Evolutionary conservation across 2,113 vertebrate species (phyloP), one percentile per base, ranked within the genome.

Genomic region (Galbula dea): DNA sequence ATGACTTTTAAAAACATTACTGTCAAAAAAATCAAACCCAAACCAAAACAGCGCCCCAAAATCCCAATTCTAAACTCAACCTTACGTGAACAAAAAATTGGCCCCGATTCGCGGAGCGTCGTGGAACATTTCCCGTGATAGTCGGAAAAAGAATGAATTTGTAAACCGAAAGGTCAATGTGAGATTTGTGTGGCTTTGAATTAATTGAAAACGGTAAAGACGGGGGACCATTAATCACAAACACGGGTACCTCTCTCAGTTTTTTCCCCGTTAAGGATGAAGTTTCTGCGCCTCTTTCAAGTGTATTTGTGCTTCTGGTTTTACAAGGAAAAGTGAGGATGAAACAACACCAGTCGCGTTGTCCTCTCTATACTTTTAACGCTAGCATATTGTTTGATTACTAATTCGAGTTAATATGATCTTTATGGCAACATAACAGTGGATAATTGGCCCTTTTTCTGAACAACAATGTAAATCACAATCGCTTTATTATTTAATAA

Each of bases 401-500:
- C 98, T 98, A 98, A 99, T 99, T 98, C 95, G 98, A 98, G 98
- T 98, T 99, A 99, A 99, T 99, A 98, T 98, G 98, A 98, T 98
- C 98, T 98, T 98, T 98, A 99, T 98, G 98, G 97, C 97, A 98
- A 98, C 98, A 98, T 98, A 98, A 99, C 98, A 98, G 97, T 97
- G 96, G 97, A 97, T 99, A 99, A 99, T 99, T 99, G 98, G 97
- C 98, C 98, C 97, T 98, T 98, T 98, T 98, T 97, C 97, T 88
- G 88, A 95, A 96, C 98, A 98, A 98, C 98, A 98, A 98, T 98
- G 98, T 98, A 98, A 98, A 98, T 98, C 98, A 98, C 98, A 98
- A 98, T 98, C 98, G 99, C 98, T 98, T 99, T 99, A 99, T 99
- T 98, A 98, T 99, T 99, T 99, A 99, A 99, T 99, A 99, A 98